Base-by-base conservation (phyloP, 2,113 vertebrate genomes). In the Colossoma macropomum region DNA sequence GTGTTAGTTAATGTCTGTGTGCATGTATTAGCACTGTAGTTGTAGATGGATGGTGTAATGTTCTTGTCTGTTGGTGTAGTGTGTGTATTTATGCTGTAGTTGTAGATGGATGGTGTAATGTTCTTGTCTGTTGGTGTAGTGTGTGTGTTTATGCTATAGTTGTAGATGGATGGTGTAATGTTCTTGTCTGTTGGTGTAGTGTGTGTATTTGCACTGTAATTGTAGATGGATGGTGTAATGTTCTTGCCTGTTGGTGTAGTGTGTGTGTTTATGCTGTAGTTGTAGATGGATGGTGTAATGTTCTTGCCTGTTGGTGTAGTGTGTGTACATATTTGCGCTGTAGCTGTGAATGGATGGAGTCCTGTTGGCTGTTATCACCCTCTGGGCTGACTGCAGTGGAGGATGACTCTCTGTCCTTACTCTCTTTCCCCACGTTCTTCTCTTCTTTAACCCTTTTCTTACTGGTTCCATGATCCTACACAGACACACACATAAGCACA, bases 241-340 rank as follows among this genome's bases (percentile, higher is more conserved):
- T 63, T 2, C 38, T 48, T 63, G 85, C 92, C 89, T 90, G 87
- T 68, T 56, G 80, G 56, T 89, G 89, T 69, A 93, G 85, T n/a
- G n/a, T n/a, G n/a, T n/a, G n/a, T n/a, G n/a, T n/a, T n/a, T n/a
- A n/a, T n/a, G n/a, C n/a, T n/a, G n/a, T n/a, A n/a, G n/a, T n/a
- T n/a, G n/a, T n/a, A n/a, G n/a, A n/a, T n/a, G n/a, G n/a, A n/a
- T n/a, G n/a, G n/a, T n/a, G 41, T 45, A 45, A 21, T 32, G 65
- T 63, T 2, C 38, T 48, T 63, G 85, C 92, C 89, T 90, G 87
- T 68, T 56, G 80, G 56, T 89, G 89, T 69, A 93, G 85, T 8
- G 32, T 82, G 77, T 15, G n/a, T 83, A 0, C 1, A 84, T 90
- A 90, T 79, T 77, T 78, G 48, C 59, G 52, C 45, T 25, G 76